These are phyloP conservation scores for Cryptocephalus primarius DNA, from an alignment of 2,888 invertebrate genomes.

Conservation along the genomic window DNA sequence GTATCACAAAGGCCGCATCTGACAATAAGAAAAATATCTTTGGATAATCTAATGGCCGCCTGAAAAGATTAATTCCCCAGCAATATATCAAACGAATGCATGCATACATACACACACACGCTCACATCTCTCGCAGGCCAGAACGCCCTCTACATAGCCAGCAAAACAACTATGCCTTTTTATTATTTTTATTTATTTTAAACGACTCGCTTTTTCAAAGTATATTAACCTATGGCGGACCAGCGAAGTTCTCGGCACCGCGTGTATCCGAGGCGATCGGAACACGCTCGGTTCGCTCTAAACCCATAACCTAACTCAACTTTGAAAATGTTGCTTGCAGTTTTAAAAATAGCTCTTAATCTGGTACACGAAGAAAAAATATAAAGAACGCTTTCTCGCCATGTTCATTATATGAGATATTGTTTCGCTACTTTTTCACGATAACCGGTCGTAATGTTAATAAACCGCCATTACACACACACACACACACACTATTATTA, in stretches of 20 bases:
- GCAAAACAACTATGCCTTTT: slow-evolving; percentile 19
- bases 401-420: slow-evolving; percentile 13
- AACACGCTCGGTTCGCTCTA: slow-evolving; percentile 23
- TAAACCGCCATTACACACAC: no score
- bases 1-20: no score
- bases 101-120: background rate
- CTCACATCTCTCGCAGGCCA: background rate
- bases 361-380: slow-evolving; percentile 23
- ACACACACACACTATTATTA: no score
- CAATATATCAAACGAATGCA: background rate
- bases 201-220: slow-evolving; percentile 37
- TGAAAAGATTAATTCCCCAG: background rate
- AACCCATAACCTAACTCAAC: slow-evolving; percentile 38
- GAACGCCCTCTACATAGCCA: slow-evolving; percentile 26
- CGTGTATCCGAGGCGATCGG: slow-evolving; percentile 11
- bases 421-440: slow-evolving; percentile 7
- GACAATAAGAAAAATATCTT: no score
- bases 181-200: slow-evolving; percentile 34
- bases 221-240: slow-evolving; percentile 34
- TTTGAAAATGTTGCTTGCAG: slow-evolving; percentile 36
- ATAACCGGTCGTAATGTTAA: no score
- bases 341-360: slow-evolving; percentile 36
- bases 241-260: slow-evolving; percentile 16
- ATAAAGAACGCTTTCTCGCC: slow-evolving; percentile 7
- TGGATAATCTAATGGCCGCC: no score